Conservation (phyloP, 2,797 vertebrate species). For the Coccyzus lansbergi region DNA sequence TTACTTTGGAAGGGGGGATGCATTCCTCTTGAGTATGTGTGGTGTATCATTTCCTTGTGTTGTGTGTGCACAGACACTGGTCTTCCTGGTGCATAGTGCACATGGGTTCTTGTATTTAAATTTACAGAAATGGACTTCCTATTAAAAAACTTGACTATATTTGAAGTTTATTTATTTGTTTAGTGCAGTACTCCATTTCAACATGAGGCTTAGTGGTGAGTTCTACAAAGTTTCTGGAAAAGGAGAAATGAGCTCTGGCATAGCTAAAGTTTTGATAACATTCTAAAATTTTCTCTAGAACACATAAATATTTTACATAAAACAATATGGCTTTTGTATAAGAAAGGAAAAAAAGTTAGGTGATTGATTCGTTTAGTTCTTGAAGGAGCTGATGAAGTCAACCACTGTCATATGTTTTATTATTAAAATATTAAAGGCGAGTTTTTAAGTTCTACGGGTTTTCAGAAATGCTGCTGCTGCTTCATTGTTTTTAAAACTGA, state of each 20-base stretch:
- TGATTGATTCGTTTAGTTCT: background rate
- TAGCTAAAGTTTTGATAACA: slow-evolving; percentile 36
- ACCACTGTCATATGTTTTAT: background rate
- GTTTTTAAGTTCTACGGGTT: background rate
- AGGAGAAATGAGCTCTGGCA: background rate
- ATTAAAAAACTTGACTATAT: background rate
- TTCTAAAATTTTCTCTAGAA: slow-evolving; percentile 23
- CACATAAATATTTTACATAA: background rate
- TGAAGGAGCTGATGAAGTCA: background rate
- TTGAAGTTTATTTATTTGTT: background rate
- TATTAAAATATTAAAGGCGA: slow-evolving; percentile 36
- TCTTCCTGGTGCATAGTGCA: background rate
- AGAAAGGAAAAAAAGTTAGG: background rate
- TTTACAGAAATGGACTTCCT: background rate
- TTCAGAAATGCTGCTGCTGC: background rate
- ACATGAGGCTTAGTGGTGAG: background rate
- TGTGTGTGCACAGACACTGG: background rate
- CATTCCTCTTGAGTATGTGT: slow-evolving; percentile 7
- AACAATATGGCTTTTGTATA: background rate
- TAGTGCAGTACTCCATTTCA: slow-evolving; percentile 18
- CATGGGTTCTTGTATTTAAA: background rate
- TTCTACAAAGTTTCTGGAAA: background rate
- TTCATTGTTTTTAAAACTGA: slow-evolving; percentile 8
- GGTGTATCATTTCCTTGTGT: background rate
- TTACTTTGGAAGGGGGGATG: background rate